These are phyloP conservation scores for Plebejus argus DNA, from an alignment of 2,888 invertebrate species.

Conservation along the genomic window DNA sequence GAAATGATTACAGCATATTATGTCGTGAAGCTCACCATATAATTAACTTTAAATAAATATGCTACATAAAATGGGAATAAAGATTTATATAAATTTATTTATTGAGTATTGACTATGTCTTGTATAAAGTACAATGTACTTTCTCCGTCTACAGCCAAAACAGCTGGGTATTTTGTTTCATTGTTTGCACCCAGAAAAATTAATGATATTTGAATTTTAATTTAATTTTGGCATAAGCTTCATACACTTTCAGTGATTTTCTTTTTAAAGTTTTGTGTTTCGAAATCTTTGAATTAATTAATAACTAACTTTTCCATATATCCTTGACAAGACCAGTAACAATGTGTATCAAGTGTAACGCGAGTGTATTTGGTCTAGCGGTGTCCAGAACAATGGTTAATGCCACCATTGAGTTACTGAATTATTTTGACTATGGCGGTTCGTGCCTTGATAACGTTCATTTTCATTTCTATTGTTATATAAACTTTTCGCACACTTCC, in stretches of 20 bases:
- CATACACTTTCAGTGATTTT: background rate
- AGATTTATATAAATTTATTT: too few relatives aligned
- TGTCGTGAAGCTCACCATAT: too few relatives aligned
- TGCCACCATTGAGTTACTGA: conserved; percentile 63
- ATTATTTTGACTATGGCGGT: conserved; percentile 77
- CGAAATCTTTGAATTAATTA: background rate
- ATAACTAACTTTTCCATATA: background rate
- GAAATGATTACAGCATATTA: too few relatives aligned
- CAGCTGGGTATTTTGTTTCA: background rate
- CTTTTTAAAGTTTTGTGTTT: background rate
- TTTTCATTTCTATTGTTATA: conserved; percentile 62
- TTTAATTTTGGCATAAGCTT: background rate
- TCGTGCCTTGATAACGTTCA: conserved; percentile 74
- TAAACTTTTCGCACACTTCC: conserved; percentile 63
- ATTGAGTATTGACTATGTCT: too few relatives aligned
- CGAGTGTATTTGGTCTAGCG: conserved; percentile 73
- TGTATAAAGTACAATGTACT: too few relatives aligned
- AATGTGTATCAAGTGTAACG: conserved; percentile 51
- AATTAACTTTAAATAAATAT: too few relatives aligned
- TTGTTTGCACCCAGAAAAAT: background rate
- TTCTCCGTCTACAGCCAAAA: too few relatives aligned
- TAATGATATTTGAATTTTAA: background rate
- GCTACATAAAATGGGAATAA: too few relatives aligned
- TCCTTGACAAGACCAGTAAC: conserved; percentile 23
- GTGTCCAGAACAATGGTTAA: conserved; percentile 78